phyloP scores from a whole-genome alignment of 2,888 invertebrate species.

The Drosophila cracens region DNA sequence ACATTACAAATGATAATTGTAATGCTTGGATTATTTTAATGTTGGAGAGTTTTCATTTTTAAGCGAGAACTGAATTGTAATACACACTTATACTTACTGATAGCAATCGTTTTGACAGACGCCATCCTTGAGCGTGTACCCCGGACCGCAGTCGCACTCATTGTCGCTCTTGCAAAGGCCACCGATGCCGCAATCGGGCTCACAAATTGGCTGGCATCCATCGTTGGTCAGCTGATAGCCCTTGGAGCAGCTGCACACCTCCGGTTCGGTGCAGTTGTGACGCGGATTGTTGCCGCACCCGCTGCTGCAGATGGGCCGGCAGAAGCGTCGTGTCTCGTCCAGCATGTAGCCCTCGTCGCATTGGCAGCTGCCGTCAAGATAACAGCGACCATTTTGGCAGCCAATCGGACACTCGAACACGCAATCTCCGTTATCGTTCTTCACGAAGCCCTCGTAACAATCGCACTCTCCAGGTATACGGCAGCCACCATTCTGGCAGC shows the following conservation, averaged over 20 bases:
- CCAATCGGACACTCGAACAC: slow-evolving; percentile 83
- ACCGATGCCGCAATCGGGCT: slow-evolving; percentile 83
- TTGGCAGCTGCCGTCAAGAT: slow-evolving; percentile 87
- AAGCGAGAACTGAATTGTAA: not conserved
- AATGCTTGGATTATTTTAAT: not conserved
- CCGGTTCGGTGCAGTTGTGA: slow-evolving; percentile 84
- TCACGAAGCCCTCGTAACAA: slow-evolving; percentile 82
- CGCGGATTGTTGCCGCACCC: slow-evolving; percentile 72
- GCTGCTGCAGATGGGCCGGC: slow-evolving; percentile 87
- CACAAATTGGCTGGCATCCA: slow-evolving; percentile 81
- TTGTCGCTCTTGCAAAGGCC: slow-evolving; percentile 87
- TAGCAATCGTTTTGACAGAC: slow-evolving; percentile 84
- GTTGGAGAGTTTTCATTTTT: not conserved
- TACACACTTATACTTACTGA: slow-evolving; percentile 72
- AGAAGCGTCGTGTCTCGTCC: slow-evolving; percentile 87
- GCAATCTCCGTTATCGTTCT: slow-evolving; percentile 82
- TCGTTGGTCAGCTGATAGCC: slow-evolving; percentile 83
- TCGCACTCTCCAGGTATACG: slow-evolving; percentile 76
- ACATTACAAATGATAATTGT: not conserved
- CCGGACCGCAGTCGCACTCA: slow-evolving; percentile 87
- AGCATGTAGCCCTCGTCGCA: slow-evolving; percentile 88
- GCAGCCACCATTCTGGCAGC: slow-evolving; percentile 82
- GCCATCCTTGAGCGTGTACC: slow-evolving; percentile 85
- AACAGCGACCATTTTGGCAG: slow-evolving; percentile 88
- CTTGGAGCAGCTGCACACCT: slow-evolving; percentile 84